A percentile compares a stretch with the other conserved stretches of the same genome.
Conservation (phyloP, 2,113 vertebrate genomes). For the Ranitomeya variabilis region DNA sequence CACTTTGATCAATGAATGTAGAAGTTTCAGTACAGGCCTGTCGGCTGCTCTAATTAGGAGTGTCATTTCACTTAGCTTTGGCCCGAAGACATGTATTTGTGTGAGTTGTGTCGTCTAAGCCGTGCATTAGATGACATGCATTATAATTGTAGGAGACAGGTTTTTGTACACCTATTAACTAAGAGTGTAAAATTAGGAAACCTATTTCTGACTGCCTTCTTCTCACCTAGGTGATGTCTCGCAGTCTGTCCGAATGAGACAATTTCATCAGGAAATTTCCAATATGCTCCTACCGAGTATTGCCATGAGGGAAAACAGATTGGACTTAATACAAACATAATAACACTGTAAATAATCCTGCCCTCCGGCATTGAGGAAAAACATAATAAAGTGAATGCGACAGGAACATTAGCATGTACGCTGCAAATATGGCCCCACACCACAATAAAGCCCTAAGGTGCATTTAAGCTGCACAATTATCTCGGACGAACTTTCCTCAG, state of each 20-base stretch:
- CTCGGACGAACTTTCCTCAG: too few relatives aligned
- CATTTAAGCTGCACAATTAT: too few relatives aligned
- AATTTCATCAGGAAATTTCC: not conserved
- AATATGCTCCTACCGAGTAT: constrained; percentile 14
- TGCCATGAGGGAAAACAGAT: not conserved
- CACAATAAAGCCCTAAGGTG: not conserved
- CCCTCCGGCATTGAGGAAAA: not conserved
- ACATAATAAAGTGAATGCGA: not conserved
- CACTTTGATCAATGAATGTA: not conserved
- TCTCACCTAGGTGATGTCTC: constrained; percentile 40
- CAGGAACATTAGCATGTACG: not conserved
- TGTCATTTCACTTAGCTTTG: constrained; percentile 32
- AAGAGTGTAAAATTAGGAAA: not conserved
- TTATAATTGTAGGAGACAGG: constrained; percentile 45
- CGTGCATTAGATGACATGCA: constrained; percentile 1
- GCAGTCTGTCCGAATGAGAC: not conserved
- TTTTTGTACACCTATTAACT: constrained; percentile 36
- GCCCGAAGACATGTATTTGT: not conserved
- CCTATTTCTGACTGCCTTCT: constrained; percentile 30
- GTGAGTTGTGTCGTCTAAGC: not conserved
- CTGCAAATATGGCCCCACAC: not conserved
- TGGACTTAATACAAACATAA: constrained; percentile 8
- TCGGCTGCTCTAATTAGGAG: not conserved
- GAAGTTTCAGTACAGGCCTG: not conserved
- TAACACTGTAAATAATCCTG: constrained; percentile 16